Evolutionary conservation across 2,113 vertebrate genomes (phyloP).

Genomic region (Ailuropoda melanoleuca): DNA sequence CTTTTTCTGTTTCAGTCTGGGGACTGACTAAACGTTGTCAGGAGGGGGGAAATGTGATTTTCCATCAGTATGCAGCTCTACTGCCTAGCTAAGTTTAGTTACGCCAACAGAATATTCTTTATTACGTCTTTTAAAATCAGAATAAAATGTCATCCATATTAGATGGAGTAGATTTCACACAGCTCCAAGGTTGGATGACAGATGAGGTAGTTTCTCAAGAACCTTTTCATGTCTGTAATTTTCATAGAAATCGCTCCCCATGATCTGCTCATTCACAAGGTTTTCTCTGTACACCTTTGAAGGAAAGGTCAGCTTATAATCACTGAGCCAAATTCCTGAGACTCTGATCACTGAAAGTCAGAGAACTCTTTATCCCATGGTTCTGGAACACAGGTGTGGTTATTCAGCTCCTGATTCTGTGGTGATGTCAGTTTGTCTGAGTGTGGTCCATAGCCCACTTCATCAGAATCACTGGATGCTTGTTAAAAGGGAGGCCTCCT

Average conservation of each 20-base stretch:
- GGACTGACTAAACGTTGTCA: constrained; percentile 23
- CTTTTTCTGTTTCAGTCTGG: neutral
- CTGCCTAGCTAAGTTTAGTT: neutral
- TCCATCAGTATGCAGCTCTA: neutral
- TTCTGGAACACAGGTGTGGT: neutral
- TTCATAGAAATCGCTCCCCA: neutral
- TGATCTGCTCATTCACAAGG: neutral
- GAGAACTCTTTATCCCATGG: neutral
- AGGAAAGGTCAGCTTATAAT: neutral
- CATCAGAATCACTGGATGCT: neutral
- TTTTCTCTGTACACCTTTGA: neutral
- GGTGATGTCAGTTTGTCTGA: neutral
- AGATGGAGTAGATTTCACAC: neutral
- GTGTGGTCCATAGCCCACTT: neutral
- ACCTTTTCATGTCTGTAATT: neutral
- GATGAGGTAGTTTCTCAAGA: constrained; percentile 22
- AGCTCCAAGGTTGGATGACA: neutral
- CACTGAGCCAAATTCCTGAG: neutral
- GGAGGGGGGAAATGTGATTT: neutral
- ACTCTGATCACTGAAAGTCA: neutral
- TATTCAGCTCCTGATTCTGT: neutral
- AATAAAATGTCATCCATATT: neutral
- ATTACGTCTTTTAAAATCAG: neutral
- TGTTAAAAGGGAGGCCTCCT: neutral
- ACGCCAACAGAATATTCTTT: neutral